Base-by-base conservation (phyloP, 1,140 invertebrate genomes). In the Oryctes rhinoceros region DNA sequence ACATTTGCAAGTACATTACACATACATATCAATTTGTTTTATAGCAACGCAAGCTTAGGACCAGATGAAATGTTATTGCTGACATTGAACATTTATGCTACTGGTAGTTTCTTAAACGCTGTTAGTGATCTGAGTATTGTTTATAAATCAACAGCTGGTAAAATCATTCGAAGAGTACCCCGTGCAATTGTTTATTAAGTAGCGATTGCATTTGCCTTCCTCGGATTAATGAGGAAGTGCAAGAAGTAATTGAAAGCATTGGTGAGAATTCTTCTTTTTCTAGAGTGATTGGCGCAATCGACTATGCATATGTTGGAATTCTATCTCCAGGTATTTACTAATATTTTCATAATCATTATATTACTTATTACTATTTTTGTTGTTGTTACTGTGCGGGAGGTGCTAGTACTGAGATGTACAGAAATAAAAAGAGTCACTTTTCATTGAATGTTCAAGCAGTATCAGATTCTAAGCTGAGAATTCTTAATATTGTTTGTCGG, bases 401-500 rank as follows among this genome's bases (percentile, higher is more conserved):
- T 24, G 67, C 1, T 15, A 20, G 82, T 79, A 84, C 85, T n/a
- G 87, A 89, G 83, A 83, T 84, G 39, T 90, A 85, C 79, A 81
- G 86, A 44, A 89, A 89, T 79, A 75, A 86, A 47, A 88, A 89
- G 83, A 0, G 24, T 1, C 2, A 30, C 24, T 30, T 30, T 30
- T 30, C 24, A 30, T 2, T 30, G 24, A 30, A 30, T 84, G 85
- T 89, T 0, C 88, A 89, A 86, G 83, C 81, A 30, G 83, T 89
- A 9, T 86, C 85, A 79, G 83, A 88, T 85, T 79, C 84, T 6
- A 76, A 86, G 11, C 79, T 87, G 7, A 80, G 39, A 79, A 86
- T 90, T 9, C 81, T 83, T 59, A 86, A 89, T 81, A 82, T 88
- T 71, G 87, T 88, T 9, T 83, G 84, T 20, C 81, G 87, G 20